Percentiles rank a stretch among this genome's conserved stretches.
Conservation (phyloP, 2,797 vertebrate species). For the Notamacropus eugenii region DNA sequence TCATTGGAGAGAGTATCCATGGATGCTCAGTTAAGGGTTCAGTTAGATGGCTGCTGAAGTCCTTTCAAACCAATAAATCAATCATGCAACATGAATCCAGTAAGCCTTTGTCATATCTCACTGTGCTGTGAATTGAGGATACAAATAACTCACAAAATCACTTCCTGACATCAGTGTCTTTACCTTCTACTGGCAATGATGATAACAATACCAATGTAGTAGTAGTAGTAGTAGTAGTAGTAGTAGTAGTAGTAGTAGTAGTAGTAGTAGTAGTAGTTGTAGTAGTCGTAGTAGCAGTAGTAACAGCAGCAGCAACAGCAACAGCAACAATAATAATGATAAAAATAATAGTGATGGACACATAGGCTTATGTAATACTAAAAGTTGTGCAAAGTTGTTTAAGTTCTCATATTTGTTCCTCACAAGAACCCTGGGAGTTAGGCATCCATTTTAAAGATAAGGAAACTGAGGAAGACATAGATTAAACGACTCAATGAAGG, state of each 20-base stretch:
- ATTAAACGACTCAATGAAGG: neutral
- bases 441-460: neutral
- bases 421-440: neutral
- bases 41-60: neutral
- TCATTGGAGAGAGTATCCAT: neutral
- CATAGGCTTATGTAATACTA: neutral
- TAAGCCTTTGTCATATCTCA: neutral
- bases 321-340: neutral
- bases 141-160: neutral
- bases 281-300: too few relatives aligned
- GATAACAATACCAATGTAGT: too few relatives aligned
- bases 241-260: too few relatives aligned
- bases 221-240: too few relatives aligned
- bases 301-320: too few relatives aligned
- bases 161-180: neutral
- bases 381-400: neutral
- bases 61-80: neutral
- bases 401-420: neutral
- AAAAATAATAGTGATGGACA: neutral
- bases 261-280: too few relatives aligned
- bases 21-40: neutral
- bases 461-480: neutral
- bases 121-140: neutral
- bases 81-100: neutral
- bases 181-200: neutral